phyloP scores from a whole-genome alignment of 2,797 vertebrate species.

The Propithecus deckenii region DNA sequence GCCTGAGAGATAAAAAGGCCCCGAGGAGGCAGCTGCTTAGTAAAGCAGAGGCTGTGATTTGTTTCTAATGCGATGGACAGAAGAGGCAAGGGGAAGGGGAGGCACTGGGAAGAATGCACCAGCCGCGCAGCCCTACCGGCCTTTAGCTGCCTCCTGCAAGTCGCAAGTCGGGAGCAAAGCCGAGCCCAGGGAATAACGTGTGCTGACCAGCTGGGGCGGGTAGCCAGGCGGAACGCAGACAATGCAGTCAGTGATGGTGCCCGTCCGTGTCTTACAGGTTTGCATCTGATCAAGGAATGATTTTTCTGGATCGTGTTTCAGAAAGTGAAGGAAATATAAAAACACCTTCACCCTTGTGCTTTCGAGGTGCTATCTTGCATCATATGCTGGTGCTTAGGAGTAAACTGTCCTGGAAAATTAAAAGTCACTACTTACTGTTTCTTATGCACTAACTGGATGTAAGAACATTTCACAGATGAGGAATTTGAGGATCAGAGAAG shows the following conservation, averaged over 20 bases:
- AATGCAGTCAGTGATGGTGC: not conserved
- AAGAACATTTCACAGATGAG: not conserved
- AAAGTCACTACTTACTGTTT: not conserved
- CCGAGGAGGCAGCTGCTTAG: slow-evolving; percentile 26
- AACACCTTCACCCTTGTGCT: not conserved
- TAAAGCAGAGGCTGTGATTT: not conserved
- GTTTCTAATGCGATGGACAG: not conserved
- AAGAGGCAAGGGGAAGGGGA: not conserved
- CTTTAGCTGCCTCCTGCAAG: not conserved
- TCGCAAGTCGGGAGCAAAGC: not conserved
- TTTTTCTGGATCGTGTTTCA: not conserved
- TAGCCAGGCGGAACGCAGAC: not conserved
- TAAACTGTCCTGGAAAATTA: not conserved
- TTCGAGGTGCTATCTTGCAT: not conserved
- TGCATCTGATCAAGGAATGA: not conserved
- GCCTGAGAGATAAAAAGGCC: not conserved
- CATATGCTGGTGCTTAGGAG: not conserved
- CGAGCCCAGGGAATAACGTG: no score
- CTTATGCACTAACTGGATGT: not conserved
- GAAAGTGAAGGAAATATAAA: not conserved
- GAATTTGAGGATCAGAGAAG: not conserved
- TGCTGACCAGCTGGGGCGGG: not conserved
- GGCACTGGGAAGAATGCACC: not conserved
- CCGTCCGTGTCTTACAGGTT: not conserved
- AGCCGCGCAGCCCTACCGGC: not conserved